These are phyloP conservation scores for Lasiurus borealis DNA, from an alignment of 2,113 vertebrate genomes.

Conservation along the genomic window DNA sequence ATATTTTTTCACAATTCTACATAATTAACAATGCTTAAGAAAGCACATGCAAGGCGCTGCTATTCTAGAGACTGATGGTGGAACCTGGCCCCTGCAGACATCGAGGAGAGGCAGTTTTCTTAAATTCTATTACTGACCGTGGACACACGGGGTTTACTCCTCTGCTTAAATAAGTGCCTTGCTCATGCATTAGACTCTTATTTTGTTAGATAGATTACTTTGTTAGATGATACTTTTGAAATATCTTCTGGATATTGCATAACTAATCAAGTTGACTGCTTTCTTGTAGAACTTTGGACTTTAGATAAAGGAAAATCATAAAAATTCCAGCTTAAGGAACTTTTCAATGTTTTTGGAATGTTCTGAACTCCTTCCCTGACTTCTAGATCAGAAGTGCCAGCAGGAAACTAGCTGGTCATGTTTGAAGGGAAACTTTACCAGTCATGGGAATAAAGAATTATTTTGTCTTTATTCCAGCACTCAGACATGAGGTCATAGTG, in stretches of 20 bases:
- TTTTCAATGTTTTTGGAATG: constrained; percentile 53
- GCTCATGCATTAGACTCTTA: neutral
- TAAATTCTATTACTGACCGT: neutral
- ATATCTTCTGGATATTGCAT: constrained; percentile 34
- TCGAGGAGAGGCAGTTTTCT: neutral
- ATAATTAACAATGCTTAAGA: neutral
- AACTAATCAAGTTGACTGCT: constrained; percentile 1
- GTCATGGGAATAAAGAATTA: constrained; percentile 56
- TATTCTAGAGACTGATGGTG: neutral
- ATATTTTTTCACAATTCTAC: constrained; percentile 24
- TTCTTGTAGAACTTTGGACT: constrained; percentile 35
- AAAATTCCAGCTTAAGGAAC: constrained; percentile 32
- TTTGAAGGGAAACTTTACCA: constrained; percentile 58
- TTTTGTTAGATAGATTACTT: neutral
- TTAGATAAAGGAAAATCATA: constrained; percentile 56
- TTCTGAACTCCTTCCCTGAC: constrained; percentile 51
- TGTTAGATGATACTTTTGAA: neutral
- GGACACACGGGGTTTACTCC: neutral
- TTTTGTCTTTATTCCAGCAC: constrained; percentile 41
- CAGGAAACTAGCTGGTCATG: constrained; percentile 54
- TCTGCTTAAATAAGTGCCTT: neutral
- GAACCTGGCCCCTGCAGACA: neutral
- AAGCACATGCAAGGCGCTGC: neutral
- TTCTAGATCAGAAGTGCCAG: constrained; percentile 43
- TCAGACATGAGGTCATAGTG: constrained; percentile 52